These are phyloP conservation scores for Scytalopus superciliaris DNA, from an alignment of 2,113 vertebrate genomes.

Conservation along the genomic window DNA sequence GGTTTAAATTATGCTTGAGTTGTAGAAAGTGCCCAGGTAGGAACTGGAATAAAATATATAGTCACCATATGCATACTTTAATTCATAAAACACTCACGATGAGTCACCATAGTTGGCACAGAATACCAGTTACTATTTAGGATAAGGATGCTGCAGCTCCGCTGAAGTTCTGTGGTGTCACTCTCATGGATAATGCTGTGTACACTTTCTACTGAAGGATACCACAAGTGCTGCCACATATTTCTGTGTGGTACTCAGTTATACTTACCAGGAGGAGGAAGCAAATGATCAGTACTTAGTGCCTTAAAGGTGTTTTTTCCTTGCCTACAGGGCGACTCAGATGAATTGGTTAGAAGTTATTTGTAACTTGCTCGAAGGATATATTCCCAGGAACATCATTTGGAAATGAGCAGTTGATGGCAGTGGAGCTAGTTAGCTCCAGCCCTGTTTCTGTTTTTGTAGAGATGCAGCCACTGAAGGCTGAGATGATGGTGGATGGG, in stretches of 20 bases:
- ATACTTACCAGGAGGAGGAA: neutral
- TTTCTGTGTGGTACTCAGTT: neutral
- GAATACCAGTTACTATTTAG: neutral
- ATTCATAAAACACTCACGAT: neutral
- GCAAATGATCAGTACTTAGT: neutral
- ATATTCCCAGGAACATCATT: neutral
- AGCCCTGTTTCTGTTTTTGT: neutral
- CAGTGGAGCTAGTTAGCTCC: neutral
- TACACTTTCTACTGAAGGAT: neutral
- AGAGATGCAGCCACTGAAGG: neutral
- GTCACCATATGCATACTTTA: neutral
- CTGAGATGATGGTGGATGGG: neutral
- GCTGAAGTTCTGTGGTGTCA: neutral
- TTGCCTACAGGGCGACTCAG: neutral
- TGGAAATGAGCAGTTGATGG: neutral
- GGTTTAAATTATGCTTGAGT: neutral
- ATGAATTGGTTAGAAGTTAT: neutral
- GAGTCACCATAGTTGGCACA: neutral
- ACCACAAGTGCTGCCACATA: neutral
- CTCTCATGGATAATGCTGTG: neutral
- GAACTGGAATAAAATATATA: neutral
- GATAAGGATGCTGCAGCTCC: neutral
- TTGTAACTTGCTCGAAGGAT: neutral
- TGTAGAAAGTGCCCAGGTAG: neutral
- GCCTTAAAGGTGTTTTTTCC: neutral